Evolutionary conservation across 2,888 invertebrate species (phyloP), one percentile per base, ranked within the genome.

Genomic region (Molorchus minor): DNA sequence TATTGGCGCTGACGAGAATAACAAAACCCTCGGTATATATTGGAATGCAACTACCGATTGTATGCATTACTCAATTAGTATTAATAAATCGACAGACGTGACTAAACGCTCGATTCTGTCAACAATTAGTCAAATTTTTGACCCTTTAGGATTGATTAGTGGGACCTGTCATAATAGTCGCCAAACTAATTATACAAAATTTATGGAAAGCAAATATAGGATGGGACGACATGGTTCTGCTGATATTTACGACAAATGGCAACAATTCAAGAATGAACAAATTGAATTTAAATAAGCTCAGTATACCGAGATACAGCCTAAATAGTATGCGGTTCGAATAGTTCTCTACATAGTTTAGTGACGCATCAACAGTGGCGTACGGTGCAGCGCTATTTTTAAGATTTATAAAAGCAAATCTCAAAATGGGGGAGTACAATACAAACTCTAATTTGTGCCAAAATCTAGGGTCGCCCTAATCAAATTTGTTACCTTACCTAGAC

Each of bases 191-290:
- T n/a, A n/a, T n/a, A n/a, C n/a, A n/a, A n/a, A n/a, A n/a, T n/a
- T n/a, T n/a, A n/a, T n/a, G n/a, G n/a, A n/a, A n/a, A n/a, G n/a
- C 12, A 33, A 35, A 53, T 2, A 3, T 53, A 30, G 16, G 12
- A 1, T 57, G 55, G 55, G 41, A 58, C 45, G 58, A 58, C 10
- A n/a, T 10, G 2, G 1, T 58, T 20, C 58, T 1, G 1, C n/a
- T 17, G 13, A 46, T 3, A 30, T 46, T 8, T 10, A 25, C 3
- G 21, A 8, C n/a, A n/a, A 56, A 5, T 56, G 38, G 54, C 5
- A 2, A 12, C 8, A 21, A 41, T 41, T 41, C 16, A n/a, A n/a
- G 10, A 41, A 7, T 4, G 43, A 41, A 3, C 15, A 15, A 10
- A 7, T n/a, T 35, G n/a, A 1, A 15, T 1, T 21, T 59, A 46